These are phyloP conservation scores for Microcebus murinus DNA, from an alignment of 2,113 vertebrate species.

Conservation along the genomic window DNA sequence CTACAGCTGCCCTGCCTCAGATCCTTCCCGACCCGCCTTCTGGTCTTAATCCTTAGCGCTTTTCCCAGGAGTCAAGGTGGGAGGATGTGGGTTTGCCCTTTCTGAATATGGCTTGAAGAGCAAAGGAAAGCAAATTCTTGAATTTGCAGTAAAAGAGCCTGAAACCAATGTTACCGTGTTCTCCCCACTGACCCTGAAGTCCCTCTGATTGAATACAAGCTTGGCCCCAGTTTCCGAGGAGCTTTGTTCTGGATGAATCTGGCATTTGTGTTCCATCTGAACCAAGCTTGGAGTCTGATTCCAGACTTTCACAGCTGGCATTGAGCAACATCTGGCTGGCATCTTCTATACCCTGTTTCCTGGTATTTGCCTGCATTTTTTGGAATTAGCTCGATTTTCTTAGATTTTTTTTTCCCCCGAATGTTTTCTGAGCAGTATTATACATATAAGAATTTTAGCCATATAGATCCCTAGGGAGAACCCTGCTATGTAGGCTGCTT, in stretches of 20 bases:
- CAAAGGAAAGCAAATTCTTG: constrained; percentile 49
- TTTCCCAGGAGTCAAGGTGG: constrained; percentile 73
- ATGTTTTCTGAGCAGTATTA: constrained; percentile 59
- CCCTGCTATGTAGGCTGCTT: constrained; percentile 67
- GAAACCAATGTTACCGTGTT: constrained; percentile 21
- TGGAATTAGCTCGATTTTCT: constrained; percentile 65
- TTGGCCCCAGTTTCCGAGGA: constrained; percentile 29
- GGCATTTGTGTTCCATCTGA: constrained; percentile 65
- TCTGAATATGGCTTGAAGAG: constrained; percentile 24
- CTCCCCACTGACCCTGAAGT: background rate
- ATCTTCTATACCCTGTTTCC: constrained; percentile 64
- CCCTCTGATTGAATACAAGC: background rate
- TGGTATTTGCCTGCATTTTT: constrained; percentile 64
- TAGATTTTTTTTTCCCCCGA: constrained; percentile 14
- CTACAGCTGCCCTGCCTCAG: constrained; percentile 69
- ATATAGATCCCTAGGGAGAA: constrained; percentile 51
- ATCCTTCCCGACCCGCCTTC: constrained; percentile 49
- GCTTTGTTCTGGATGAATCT: constrained; percentile 66
- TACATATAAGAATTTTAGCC: constrained; percentile 50
- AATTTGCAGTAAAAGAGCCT: constrained; percentile 42
- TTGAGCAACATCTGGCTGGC: constrained; percentile 69
- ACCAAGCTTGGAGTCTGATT: constrained; percentile 59
- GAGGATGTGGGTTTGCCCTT: constrained; percentile 69
- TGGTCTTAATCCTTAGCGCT: constrained; percentile 72
- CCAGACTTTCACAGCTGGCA: constrained; percentile 63